Evolutionary conservation across 2,888 invertebrate species (phyloP).

Genomic region (Eumerus sabulonum): DNA sequence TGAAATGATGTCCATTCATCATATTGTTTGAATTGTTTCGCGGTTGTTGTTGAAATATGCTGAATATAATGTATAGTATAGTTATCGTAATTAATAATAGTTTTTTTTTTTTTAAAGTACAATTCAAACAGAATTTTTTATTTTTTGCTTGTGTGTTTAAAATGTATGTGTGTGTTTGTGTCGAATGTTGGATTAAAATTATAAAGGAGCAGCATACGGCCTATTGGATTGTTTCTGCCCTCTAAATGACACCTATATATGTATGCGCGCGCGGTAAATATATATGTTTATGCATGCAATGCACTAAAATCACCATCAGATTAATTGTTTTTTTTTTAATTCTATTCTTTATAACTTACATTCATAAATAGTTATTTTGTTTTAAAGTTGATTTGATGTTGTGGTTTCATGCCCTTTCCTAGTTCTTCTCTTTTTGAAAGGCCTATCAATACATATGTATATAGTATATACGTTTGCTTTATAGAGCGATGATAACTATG

Average conservation of each 20-base stretch:
- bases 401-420: neutral
- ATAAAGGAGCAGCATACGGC: conserved; percentile 39
- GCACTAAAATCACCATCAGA: conserved; percentile 62
- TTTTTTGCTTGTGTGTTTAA: conserved; percentile 35
- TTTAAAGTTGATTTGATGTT: conserved; percentile 60
- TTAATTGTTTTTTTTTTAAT: conserved; percentile 36
- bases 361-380: conserved; percentile 67
- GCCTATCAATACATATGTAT: conserved; percentile 34
- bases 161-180: conserved; percentile 20
- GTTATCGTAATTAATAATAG: conserved; percentile 52
- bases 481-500: conserved; percentile 65
- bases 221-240: conserved; percentile 39
- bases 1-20: neutral
- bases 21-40: neutral
- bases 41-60: conserved; percentile 44
- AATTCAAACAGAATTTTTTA: conserved; percentile 51
- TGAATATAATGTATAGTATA: conserved; percentile 47
- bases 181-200: conserved; percentile 47
- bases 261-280: conserved; percentile 61
- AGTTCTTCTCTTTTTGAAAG: neutral
- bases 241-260: conserved; percentile 59
- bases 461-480: conserved; percentile 42
- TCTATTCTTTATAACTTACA: conserved; percentile 40
- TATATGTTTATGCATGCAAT: conserved; percentile 57
- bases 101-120: too few species aligned